These are phyloP conservation scores for Chloromyia formosa DNA, from an alignment of 2,888 invertebrate species.

Conservation along the genomic window DNA sequence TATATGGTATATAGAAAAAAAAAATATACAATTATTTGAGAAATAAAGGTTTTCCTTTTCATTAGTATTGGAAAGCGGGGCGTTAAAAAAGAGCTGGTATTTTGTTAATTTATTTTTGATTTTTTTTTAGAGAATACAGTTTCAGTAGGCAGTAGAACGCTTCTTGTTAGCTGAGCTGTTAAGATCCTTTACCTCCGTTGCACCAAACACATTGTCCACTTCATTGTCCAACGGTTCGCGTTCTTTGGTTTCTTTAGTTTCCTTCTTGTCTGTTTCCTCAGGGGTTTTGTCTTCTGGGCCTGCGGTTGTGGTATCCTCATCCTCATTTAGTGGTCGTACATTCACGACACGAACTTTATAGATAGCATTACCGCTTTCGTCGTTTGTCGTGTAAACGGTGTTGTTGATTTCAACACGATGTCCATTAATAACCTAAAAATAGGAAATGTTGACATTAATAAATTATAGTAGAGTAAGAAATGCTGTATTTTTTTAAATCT, in stretches of 20 bases:
- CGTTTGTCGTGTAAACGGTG: slow-evolving; percentile 65
- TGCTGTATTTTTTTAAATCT: too few species aligned
- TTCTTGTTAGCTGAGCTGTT: slow-evolving; percentile 12
- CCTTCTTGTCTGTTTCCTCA: slow-evolving; percentile 12
- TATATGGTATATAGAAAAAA: too few species aligned
- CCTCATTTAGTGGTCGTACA: slow-evolving; percentile 64
- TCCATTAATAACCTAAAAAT: slow-evolving; percentile 65
- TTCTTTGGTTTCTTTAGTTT: slow-evolving; percentile 45
- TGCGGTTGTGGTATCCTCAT: slow-evolving; percentile 31
- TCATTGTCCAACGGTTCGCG: slow-evolving; percentile 58
- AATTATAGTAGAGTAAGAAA: not conserved
- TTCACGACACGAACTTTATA: slow-evolving; percentile 66
- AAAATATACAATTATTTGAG: slow-evolving; percentile 11
- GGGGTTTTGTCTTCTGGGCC: not conserved
- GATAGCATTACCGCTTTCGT: slow-evolving; percentile 58
- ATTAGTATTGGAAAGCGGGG: slow-evolving; percentile 37
- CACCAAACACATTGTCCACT: slow-evolving; percentile 58
- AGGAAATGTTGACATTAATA: not conserved
- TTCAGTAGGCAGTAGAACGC: slow-evolving; percentile 9
- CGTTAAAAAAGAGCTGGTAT: slow-evolving; percentile 11
- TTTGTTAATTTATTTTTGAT: slow-evolving; percentile 15
- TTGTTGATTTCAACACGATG: slow-evolving; percentile 68
- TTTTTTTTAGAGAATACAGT: slow-evolving; percentile 7
- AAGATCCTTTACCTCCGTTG: slow-evolving; percentile 60
- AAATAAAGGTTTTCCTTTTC: not conserved